phyloP scores from a whole-genome alignment of 2,113 vertebrate genomes.

The Psittacula cyanocephala region DNA sequence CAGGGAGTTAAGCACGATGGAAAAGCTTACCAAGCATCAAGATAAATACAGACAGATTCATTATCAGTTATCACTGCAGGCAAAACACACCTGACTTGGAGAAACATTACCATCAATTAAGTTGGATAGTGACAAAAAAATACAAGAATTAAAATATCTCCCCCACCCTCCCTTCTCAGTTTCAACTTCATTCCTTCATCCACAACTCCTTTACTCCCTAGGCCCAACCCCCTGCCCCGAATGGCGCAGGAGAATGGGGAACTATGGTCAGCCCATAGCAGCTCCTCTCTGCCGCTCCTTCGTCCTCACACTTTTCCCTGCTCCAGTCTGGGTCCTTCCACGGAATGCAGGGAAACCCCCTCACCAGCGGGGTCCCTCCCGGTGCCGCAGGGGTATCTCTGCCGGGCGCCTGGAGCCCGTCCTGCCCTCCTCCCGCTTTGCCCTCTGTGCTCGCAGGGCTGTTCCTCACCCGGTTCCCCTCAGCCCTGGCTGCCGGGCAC shows the following conservation, averaged over 20 bases:
- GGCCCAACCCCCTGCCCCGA: accelerated
- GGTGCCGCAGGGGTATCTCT: not conserved
- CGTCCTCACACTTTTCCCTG: no score
- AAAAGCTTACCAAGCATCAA: not conserved
- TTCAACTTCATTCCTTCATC: not conserved
- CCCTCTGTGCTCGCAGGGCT: not conserved
- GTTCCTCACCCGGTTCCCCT: not conserved
- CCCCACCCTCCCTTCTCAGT: accelerated
- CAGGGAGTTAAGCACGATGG: not conserved
- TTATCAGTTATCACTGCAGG: not conserved
- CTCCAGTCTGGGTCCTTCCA: no score
- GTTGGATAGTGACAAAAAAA: not conserved
- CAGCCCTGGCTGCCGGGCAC: not conserved
- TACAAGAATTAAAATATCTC: not conserved
- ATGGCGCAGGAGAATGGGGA: accelerated
- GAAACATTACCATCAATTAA: not conserved
- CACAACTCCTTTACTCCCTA: not conserved
- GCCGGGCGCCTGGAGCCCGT: not conserved
- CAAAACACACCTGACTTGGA: not conserved
- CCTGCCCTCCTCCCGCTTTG: not conserved
- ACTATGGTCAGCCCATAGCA: accelerated
- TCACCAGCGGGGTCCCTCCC: accelerated
- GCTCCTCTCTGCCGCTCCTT: not conserved
- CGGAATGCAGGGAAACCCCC: not conserved
- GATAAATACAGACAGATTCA: not conserved